Percentiles rank a stretch among this genome's conserved stretches.
Conservation (phyloP, 2,888 invertebrate genomes). For the Vesta saturnalis region DNA sequence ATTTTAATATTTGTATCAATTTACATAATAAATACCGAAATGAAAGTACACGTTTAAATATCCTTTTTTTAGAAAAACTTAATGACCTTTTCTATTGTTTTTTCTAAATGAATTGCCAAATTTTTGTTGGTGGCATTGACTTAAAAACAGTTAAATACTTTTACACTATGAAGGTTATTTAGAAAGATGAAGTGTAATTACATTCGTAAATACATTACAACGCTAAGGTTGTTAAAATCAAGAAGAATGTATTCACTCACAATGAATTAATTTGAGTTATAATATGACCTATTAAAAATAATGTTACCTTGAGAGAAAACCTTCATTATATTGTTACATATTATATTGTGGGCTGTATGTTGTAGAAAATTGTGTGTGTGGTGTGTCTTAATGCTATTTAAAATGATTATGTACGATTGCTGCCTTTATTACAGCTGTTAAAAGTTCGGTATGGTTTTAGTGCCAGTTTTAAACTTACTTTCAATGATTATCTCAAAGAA, state of each 20-base stretch:
- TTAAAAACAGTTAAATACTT: constrained; percentile 1
- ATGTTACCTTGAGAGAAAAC: neutral
- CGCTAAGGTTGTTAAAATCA: neutral
- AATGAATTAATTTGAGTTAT: neutral
- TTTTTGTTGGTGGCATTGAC: constrained; percentile 12
- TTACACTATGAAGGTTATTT: constrained; percentile 6
- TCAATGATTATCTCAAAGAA: too few species aligned
- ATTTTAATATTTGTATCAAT: neutral
- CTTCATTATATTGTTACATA: too few species aligned
- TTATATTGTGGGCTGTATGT: too few species aligned
- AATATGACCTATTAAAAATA: neutral
- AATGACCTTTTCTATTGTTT: constrained; percentile 5
- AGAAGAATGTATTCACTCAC: neutral
- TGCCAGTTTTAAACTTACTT: too few species aligned
- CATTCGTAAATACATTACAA: neutral
- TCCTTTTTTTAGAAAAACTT: neutral
- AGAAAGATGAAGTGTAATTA: neutral
- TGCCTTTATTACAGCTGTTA: too few species aligned
- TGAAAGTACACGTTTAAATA: constrained; percentile 4
- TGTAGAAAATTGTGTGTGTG: too few species aligned
- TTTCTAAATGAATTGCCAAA: constrained; percentile 9
- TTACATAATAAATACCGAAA: neutral
- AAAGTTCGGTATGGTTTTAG: too few species aligned
- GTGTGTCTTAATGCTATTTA: too few species aligned
- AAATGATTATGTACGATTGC: too few species aligned